Evolutionary conservation across 2,797 vertebrate genomes (phyloP).

Genomic region (Martes flavigula): DNA sequence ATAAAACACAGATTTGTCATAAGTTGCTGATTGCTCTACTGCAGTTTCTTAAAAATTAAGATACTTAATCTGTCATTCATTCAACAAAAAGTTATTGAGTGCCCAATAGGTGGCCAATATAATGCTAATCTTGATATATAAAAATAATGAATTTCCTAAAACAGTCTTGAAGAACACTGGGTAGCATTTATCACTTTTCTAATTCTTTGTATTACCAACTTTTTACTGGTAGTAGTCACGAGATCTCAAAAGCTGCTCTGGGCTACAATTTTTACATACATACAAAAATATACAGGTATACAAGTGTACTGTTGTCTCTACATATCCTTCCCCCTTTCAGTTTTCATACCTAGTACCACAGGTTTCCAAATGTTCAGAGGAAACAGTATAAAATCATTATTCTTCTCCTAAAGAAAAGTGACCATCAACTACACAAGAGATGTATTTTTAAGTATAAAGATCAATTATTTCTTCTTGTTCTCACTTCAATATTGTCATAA

Average conservation of each 20-base stretch:
- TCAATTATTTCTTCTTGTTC: constrained; percentile 30
- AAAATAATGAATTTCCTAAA: constrained; percentile 6
- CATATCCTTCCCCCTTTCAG: background rate
- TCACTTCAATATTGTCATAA: background rate
- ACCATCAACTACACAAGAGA: background rate
- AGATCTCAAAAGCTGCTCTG: background rate
- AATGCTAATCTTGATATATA: background rate
- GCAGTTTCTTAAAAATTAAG: background rate
- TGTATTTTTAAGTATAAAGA: background rate
- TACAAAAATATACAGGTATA: background rate
- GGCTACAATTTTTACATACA: background rate
- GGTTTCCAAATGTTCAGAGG: background rate
- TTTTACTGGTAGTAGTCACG: background rate
- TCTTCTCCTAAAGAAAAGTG: background rate
- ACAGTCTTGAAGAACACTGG: background rate
- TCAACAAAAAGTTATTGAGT: background rate
- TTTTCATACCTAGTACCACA: background rate
- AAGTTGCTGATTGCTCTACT: background rate
- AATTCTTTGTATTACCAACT: background rate
- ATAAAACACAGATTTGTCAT: background rate
- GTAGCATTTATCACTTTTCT: background rate
- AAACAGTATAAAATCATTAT: background rate
- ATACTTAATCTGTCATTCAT: background rate
- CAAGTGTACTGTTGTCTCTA: background rate
- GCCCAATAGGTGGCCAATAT: background rate